These are phyloP conservation scores for Hylaeus anthracinus DNA, from an alignment of 1,140 invertebrate species.

Conservation along the genomic window DNA sequence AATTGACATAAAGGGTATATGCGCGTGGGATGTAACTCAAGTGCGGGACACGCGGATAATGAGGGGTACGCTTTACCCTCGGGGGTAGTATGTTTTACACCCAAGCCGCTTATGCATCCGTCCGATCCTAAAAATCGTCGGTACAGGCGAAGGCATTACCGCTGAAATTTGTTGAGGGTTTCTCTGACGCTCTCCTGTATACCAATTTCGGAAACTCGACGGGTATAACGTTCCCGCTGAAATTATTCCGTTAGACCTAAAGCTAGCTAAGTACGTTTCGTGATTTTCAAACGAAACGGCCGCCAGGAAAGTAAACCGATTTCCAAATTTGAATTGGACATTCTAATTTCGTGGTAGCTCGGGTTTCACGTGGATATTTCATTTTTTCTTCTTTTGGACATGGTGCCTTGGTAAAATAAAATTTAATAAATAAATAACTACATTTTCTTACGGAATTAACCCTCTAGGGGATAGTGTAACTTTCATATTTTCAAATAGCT, in stretches of 20 bases:
- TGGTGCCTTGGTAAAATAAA: too few species aligned
- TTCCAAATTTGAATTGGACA: too few species aligned
- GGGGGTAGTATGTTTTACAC: slow-evolving; percentile 45
- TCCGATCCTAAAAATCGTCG: slow-evolving; percentile 37
- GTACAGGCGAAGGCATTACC: not conserved
- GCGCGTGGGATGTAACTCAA: slow-evolving; percentile 49
- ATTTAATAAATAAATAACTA: too few species aligned
- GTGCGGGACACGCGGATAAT: slow-evolving; percentile 39
- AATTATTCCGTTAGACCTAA: not conserved
- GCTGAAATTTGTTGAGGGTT: not conserved
- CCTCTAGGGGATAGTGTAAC: too few species aligned
- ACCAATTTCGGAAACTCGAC: not conserved
- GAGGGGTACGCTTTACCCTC: slow-evolving; percentile 49
- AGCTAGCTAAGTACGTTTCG: not conserved
- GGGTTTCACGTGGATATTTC: too few species aligned
- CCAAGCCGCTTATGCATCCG: slow-evolving; percentile 24
- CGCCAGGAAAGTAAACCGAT: too few species aligned
- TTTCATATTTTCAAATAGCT: too few species aligned
- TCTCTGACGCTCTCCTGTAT: not conserved
- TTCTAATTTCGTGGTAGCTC: too few species aligned
- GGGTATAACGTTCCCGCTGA: not conserved
- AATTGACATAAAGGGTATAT: slow-evolving; percentile 54
- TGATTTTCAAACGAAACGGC: too few species aligned
- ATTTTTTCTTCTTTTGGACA: too few species aligned
- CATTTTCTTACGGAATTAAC: too few species aligned